phyloP scores from a whole-genome alignment of 1,140 invertebrate species.

The Aphelenchoides besseyi region DNA sequence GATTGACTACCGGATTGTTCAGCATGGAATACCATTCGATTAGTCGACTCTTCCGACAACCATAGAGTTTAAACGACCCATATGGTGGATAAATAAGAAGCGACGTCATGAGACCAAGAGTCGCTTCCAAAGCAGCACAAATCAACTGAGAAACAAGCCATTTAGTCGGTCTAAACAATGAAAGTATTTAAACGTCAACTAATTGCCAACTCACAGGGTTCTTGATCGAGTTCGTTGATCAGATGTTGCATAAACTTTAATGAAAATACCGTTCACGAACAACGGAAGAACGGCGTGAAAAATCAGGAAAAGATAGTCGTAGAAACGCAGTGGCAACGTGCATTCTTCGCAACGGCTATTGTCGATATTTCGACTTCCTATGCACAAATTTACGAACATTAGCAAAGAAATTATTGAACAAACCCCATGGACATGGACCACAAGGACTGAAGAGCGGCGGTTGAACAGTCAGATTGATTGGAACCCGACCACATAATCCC shows the following conservation, averaged over 20 bases:
- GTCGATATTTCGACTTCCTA: constrained; percentile 23
- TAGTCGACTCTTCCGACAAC: constrained; percentile 69
- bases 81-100: constrained; percentile 35
- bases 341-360: constrained; percentile 27
- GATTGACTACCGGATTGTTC: constrained; percentile 87
- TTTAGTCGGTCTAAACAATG: constrained; percentile 24
- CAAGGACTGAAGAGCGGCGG: constrained; percentile 23
- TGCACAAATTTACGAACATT: neutral
- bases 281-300: constrained; percentile 43
- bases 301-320: constrained; percentile 45
- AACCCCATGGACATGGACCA: constrained; percentile 43
- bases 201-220: neutral
- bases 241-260: constrained; percentile 26
- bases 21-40: constrained; percentile 93
- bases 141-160: constrained; percentile 41
- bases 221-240: neutral
- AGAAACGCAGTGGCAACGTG: constrained; percentile 27
- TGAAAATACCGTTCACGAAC: constrained; percentile 28
- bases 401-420: neutral
- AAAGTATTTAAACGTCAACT: neutral
- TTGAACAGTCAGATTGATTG: constrained; percentile 7
- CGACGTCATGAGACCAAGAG: constrained; percentile 31
- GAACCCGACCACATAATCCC: constrained; percentile 39
- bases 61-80: constrained; percentile 31
- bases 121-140: constrained; percentile 38